These are phyloP conservation scores for Ianthella basta DNA, from an alignment of 37 sponge, comb jelly and placozoan species.

Conservation along the genomic window DNA sequence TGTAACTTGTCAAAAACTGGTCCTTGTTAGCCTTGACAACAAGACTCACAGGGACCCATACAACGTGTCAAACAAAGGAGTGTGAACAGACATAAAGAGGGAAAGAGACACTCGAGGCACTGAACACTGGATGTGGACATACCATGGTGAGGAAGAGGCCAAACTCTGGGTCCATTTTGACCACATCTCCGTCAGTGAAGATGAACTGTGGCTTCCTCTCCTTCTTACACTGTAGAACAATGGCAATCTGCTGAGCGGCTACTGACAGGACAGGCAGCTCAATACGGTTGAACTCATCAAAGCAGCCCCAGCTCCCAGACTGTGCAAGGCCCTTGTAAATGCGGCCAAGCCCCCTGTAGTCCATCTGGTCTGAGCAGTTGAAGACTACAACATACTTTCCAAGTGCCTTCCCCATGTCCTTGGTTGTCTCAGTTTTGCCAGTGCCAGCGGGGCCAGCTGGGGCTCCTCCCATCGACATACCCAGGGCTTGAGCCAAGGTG, in stretches of 20 bases:
- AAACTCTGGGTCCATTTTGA: conserved; percentile 95
- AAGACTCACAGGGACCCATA: too few relatives aligned
- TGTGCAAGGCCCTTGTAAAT: conserved; percentile 99
- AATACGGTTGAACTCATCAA: conserved; percentile 99
- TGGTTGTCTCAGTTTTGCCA: conserved; percentile 91
- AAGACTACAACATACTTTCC: conserved; percentile 99
- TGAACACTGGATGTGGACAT: too few relatives aligned
- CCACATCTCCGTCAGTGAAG: conserved; percentile 96
- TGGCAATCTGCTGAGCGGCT: conserved; percentile 99
- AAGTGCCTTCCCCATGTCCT: conserved; percentile 97
- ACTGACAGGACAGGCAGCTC: conserved; percentile 99
- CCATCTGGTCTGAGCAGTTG: conserved; percentile 99
- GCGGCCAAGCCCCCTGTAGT: conserved; percentile 97
- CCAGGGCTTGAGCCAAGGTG: conserved; percentile 96
- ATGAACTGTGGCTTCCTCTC: conserved; percentile 96
- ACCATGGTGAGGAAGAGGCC: conserved; percentile 99
- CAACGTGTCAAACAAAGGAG: too few relatives aligned
- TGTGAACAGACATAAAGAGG: too few relatives aligned
- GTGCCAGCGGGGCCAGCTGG: conserved; percentile 98
- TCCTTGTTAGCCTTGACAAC: too few relatives aligned
- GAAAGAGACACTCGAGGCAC: too few relatives aligned
- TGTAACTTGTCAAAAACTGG: too few relatives aligned
- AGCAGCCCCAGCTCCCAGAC: conserved; percentile 99
- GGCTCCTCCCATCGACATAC: conserved; percentile 97
- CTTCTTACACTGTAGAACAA: conserved; percentile 93